phyloP scores from a whole-genome alignment of 1,140 invertebrate species.

The Panagrolaimus sp. region DNA sequence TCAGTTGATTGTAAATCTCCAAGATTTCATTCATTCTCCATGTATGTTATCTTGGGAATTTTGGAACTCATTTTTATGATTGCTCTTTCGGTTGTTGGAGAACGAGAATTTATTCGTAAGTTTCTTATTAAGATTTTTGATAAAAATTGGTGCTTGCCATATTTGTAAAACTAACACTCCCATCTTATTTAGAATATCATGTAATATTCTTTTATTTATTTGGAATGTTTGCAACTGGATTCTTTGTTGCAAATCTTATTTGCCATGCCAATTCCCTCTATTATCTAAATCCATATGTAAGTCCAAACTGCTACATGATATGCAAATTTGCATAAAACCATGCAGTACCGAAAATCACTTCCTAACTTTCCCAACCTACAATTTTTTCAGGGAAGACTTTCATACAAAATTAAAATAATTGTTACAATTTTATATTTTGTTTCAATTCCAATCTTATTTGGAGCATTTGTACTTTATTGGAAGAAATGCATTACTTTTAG shows the following conservation, averaged over 20 bases:
- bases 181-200: constrained; percentile 54
- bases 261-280: constrained; percentile 50
- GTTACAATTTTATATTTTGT: constrained; percentile 43
- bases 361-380: too few relatives aligned
- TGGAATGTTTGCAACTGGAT: constrained; percentile 45
- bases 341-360: too few relatives aligned
- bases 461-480: constrained; percentile 49
- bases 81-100: constrained; percentile 50
- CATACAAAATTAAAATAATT: constrained; percentile 48
- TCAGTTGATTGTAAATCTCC: constrained; percentile 45
- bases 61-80: constrained; percentile 47
- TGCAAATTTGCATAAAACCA: too few relatives aligned
- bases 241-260: constrained; percentile 48
- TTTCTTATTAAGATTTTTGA: not conserved
- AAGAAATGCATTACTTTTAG: constrained; percentile 52
- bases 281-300: constrained; percentile 50
- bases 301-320: too few relatives aligned
- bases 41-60: constrained; percentile 38
- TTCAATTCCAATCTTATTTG: constrained; percentile 47
- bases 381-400: constrained; percentile 43
- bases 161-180: too few relatives aligned
- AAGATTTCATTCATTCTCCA: constrained; percentile 42
- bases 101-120: constrained; percentile 50
- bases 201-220: constrained; percentile 56
- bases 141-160: constrained; percentile 19